These are phyloP conservation scores for Temnothorax ravouxi DNA, from an alignment of 2,888 invertebrate genomes.

Conservation along the genomic window DNA sequence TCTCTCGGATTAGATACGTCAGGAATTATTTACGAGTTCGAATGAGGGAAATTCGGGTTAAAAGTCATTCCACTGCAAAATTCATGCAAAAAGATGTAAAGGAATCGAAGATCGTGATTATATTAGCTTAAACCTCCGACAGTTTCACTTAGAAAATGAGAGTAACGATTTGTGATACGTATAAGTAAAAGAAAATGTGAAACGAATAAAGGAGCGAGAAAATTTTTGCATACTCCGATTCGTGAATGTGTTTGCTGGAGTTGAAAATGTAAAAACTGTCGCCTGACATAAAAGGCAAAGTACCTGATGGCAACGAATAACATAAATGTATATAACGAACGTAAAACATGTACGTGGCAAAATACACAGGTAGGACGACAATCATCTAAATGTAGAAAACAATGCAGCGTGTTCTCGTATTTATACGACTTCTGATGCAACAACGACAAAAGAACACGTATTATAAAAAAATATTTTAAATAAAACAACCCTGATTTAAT, in stretches of 20 bases:
- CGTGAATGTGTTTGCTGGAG: not conserved
- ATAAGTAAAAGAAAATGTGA: not conserved
- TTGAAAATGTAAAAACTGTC: constrained; percentile 7
- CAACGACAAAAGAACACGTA: not conserved
- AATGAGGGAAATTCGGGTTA: constrained; percentile 39
- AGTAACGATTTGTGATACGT: not conserved
- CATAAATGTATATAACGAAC: constrained; percentile 1
- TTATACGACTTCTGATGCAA: not conserved
- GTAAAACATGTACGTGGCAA: not conserved
- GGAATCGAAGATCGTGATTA: constrained; percentile 25
- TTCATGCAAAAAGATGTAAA: constrained; percentile 14
- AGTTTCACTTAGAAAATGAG: constrained; percentile 16
- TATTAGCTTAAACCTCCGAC: not conserved
- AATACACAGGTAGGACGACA: not conserved
- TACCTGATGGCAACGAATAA: constrained; percentile 10
- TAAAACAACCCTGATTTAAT: not conserved
- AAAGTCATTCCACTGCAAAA: constrained; percentile 42
- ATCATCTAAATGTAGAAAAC: not conserved
- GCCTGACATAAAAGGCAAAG: not conserved
- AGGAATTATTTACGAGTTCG: constrained; percentile 68
- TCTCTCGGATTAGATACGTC: constrained; percentile 58
- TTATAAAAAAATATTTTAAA: not conserved
- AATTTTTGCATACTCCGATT: not conserved
- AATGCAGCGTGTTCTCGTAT: not conserved
- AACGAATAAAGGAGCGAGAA: not conserved